Evolutionary conservation across 2,113 vertebrate genomes (phyloP), one percentile per base, ranked within the genome.

Genomic region (Centrocercus urophasianus): DNA sequence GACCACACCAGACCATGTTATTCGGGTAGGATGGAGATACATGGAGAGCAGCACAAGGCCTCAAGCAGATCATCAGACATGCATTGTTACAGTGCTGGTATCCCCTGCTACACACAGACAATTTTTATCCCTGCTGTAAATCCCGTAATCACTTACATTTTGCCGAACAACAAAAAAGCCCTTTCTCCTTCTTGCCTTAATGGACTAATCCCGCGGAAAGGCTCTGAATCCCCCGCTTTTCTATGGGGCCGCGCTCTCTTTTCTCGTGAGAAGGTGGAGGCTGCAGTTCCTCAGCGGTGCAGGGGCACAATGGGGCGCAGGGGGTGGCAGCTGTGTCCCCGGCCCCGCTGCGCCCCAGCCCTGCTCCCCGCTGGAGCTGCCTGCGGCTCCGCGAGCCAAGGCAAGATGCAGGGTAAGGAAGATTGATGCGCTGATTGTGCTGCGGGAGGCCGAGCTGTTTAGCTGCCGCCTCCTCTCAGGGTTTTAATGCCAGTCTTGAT

Each of bases 161-260:
- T 75, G 15, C 86, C 56, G 69, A 77, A 86, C 75, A 74, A 95
- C 77, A 93, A 96, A 82, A 96, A 88, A 89, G 24, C 78, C 36
- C 86, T 90, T 96, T 96, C 86, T 96, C 86, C 56, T 89, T 81
- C 83, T 93, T 13, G 19, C 86, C 88, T 73, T 82, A 84, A 92
- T 3, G 40, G 81, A 36, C 81, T 96, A 96, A 96, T 96, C 96
- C 91, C 1, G 45, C 74, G 86, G 89, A 94, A 94, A 85, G 71
- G 83, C 94, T 90, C 66, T 90, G 93, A 94, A 94, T 96, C 92
- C 74, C 81, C 25, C 72, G 78, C 88, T 93, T 93, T 96, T 96
- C 95, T 96, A 95, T 93, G 59, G 92, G 81, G 74, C 83, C 30
- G 1, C 86, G 72, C 38, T 89, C 83, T 94, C 66, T 84, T 92